Evolutionary conservation across 2,797 vertebrate species (phyloP), one percentile per base, ranked within the genome.

Genomic region (Jordanella pulchra): DNA sequence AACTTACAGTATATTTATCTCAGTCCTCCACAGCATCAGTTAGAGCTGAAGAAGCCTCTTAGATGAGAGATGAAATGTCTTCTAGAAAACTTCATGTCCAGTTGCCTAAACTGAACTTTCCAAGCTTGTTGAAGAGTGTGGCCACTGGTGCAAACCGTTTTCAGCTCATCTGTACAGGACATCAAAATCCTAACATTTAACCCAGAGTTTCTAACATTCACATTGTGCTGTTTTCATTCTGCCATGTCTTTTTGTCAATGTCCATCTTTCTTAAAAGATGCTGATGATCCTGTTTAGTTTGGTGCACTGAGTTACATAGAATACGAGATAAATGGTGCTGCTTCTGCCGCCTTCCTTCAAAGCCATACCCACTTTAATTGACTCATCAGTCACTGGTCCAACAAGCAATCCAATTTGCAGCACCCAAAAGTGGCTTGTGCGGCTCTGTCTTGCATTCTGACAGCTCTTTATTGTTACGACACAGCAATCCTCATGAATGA

Each of bases 291-390:
- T 79, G 73, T 76, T 81, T 78, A 74, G 81, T 81, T 80, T 89
- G 86, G 86, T 84, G 80, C 69, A 67, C 51, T 75, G 77, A 81
- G 89, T 89, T 89, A 81, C 80, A 79, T 84, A 91, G 89, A 84
- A 89, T 90, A 86, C 74, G 86, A 83, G 89, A 93, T 89, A 88
- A 89, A 88, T 89, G 81, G 80, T 84, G 88, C 82, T 25, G 66
- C 85, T 83, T 89, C 80, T 76, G 79, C 82, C 75, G 87, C 79
- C 78, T 86, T 75, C 84, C 85, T 80, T 76, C 77, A 72, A 86
- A 86, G 73, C 77, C 87, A 85, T 88, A 39, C 35, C 88, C 58
- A 73, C 77, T 84, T 91, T 93, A 93, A 93, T 94, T 91, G 91
- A 91, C 84, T 92, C 85, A 87, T 93, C 91, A 87, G 84, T 89